Base-by-base conservation (phyloP, 2,888 invertebrate genomes). In the Diogma glabrata region DNA sequence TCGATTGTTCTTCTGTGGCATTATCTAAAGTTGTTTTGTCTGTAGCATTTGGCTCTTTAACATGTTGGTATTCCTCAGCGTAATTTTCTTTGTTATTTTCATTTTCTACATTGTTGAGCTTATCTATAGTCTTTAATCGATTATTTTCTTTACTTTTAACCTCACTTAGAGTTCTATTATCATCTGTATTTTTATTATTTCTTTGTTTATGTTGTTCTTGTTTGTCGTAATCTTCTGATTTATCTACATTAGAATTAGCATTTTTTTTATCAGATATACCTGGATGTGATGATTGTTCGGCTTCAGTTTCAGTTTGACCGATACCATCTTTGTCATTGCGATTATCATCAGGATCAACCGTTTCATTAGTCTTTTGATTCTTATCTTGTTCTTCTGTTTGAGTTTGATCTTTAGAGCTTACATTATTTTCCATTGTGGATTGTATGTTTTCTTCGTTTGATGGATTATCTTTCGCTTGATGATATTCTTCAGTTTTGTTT, bases 1-100 rank as follows among this genome's bases (percentile, higher is more conserved):
- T 69, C 0, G 84, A 84, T 69, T 94, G 92, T 57, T 93, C 91
- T 66, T 87, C 80, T 0, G 86, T 87, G 0, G 87, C 87, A 48
- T 81, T 81, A 58, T 87, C 87, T 56, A 85, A 65, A 3, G 79
- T 76, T 64, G 88, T 84, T 51, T 83, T 75, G 62, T 87, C 84
- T 55, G 77, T 76, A 53, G 80, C 77, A 54, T 84, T 82, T 0
- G 86, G 81, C 57, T 89, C 84, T 60, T 84, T 83, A 3, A 93
- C 83, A 64, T 93, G 92, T 63, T 92, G 86, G 67, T 84, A 91
- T 55, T 85, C 77, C 53, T 87, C 84, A 3, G 69, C 65, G 2
- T 26, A 19, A 10, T 30, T 47, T 19, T 66, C 61, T 0, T 72
- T 68, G 10, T 71, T 62, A 36, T 61, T 54, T 17, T 75, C 69